A percentile compares a stretch with the other conserved stretches of the same genome.
These are phyloP conservation scores for Cheiracanthium punctorium DNA, from an alignment of 2,888 invertebrate genomes.

Conservation along the genomic window DNA sequence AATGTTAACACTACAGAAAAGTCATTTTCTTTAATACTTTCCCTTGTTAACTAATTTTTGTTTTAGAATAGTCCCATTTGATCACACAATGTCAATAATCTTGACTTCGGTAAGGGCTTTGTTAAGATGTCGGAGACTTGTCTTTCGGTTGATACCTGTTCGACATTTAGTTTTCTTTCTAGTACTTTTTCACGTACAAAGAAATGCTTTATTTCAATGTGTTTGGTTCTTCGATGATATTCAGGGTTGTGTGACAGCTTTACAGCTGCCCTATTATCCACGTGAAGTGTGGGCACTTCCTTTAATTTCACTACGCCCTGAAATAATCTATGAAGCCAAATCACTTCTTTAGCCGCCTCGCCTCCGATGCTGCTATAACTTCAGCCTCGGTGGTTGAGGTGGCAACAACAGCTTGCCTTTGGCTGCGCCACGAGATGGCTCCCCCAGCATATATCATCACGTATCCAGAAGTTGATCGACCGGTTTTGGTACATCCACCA, in stretches of 20 bases:
- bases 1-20: no score
- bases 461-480: not conserved
- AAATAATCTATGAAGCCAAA: not conserved
- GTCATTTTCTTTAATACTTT: slow-evolving; percentile 3
- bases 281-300: not conserved
- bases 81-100: not conserved
- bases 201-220: slow-evolving; percentile 72
- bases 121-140: slow-evolving; percentile 56
- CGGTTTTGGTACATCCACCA: not conserved
- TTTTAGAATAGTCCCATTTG: not conserved
- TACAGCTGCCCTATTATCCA: slow-evolving; percentile 70
- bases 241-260: slow-evolving; percentile 68
- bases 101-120: slow-evolving; percentile 16
- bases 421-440: not conserved
- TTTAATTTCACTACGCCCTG: not conserved
- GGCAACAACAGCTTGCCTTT: not conserved
- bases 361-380: not conserved
- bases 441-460: not conserved
- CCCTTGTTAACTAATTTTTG: not conserved
- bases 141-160: slow-evolving; percentile 26
- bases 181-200: slow-evolving; percentile 45
- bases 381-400: not conserved
- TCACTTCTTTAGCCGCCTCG: not conserved
- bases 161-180: slow-evolving; percentile 17
- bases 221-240: slow-evolving; percentile 71